Conservation (phyloP, 2,888 invertebrate genomes). For the Stratiomys singularior region DNA sequence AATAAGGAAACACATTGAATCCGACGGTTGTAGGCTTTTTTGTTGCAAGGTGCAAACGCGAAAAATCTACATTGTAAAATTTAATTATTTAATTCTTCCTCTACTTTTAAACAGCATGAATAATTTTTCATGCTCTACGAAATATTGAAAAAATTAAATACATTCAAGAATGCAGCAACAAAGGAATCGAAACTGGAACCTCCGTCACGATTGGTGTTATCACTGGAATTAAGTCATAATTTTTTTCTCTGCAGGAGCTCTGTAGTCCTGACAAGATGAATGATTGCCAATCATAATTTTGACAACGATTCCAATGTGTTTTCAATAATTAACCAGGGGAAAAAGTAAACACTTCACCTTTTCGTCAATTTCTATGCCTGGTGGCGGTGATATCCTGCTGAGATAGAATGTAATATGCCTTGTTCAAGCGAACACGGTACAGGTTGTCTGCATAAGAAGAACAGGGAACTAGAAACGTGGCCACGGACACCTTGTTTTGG, state of each 20-base stretch:
- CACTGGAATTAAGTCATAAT: conserved; percentile 44
- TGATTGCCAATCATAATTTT: conserved; percentile 40
- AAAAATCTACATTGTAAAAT: no score
- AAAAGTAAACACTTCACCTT: conserved; percentile 45
- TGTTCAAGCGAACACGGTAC: neutral
- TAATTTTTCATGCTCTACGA: no score
- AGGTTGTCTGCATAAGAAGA: neutral
- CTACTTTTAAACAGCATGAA: no score
- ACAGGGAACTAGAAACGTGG: neutral
- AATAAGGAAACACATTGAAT: no score
- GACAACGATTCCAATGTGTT: conserved; percentile 41
- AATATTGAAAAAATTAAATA: no score
- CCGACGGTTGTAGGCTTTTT: no score
- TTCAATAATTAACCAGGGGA: conserved; percentile 37
- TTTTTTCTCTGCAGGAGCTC: neutral
- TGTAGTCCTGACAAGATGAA: conserved; percentile 26
- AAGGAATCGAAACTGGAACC: no score
- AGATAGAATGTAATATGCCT: conserved; percentile 32
- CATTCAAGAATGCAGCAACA: no score
- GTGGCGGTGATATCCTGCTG: conserved; percentile 46
- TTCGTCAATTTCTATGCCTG: conserved; percentile 40
- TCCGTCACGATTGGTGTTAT: conserved; percentile 14
- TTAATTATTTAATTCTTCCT: no score
- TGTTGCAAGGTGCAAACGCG: no score
- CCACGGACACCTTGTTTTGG: conserved; percentile 2